These are phyloP conservation scores for Tragelaphus imberbis DNA, from an alignment of 2,113 vertebrate genomes.

Conservation along the genomic window DNA sequence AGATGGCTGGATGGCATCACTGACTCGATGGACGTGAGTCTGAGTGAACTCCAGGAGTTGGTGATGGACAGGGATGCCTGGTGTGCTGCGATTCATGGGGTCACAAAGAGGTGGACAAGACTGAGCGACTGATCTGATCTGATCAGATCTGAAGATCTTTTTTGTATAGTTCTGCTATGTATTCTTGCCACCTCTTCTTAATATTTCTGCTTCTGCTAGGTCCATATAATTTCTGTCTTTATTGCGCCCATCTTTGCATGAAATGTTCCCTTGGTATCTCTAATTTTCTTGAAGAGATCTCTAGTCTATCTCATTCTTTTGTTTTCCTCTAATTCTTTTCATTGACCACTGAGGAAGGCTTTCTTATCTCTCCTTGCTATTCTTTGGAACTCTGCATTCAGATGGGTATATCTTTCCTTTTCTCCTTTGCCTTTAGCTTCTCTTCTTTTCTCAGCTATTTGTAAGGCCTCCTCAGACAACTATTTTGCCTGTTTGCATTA, in stretches of 20 bases:
- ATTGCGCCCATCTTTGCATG: not conserved
- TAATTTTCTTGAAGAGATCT: not conserved
- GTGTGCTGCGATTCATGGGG: no score
- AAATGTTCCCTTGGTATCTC: not conserved
- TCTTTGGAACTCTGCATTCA: not conserved
- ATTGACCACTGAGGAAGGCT: not conserved
- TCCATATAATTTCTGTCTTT: not conserved
- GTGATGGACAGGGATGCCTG: no score
- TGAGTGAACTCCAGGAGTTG: no score
- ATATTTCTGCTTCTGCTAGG: not conserved
- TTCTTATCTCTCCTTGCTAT: not conserved
- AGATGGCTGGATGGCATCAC: no score
- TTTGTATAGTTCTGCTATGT: not conserved
- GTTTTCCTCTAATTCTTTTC: not conserved
- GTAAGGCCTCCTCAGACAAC: not conserved
- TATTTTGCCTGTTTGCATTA: not conserved
- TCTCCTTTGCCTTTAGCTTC: not conserved
- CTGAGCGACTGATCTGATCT: no score
- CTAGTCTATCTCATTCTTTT: not conserved
- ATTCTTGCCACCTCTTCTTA: not conserved
- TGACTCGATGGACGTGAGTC: no score
- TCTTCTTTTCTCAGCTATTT: not conserved
- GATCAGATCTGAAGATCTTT: not conserved
- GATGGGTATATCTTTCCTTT: not conserved
- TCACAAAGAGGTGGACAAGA: no score